Evolutionary conservation across 2,888 invertebrate genomes (phyloP).

Genomic region (Netelia virgata): DNA sequence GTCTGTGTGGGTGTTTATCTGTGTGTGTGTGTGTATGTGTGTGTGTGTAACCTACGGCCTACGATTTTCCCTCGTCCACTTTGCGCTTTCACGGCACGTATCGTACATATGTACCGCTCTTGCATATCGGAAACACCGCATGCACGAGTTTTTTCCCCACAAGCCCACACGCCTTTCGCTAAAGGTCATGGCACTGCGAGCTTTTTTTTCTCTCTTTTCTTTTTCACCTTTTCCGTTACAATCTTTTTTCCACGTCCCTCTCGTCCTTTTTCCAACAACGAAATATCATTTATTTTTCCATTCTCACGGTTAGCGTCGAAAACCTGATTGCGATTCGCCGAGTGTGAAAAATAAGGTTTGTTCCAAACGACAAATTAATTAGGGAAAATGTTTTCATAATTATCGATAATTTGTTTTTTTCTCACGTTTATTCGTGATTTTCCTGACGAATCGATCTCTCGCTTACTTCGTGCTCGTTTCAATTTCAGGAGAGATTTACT

Average conservation of each 20-base stretch:
- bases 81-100: conserved; percentile 15
- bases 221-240: neutral
- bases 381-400: neutral
- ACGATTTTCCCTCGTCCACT: neutral
- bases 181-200: conserved; percentile 58
- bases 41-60: conserved; percentile 11
- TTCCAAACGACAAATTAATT: neutral
- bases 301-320: neutral
- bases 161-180: neutral
- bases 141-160: conserved; percentile 7
- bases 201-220: conserved; percentile 16
- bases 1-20: no score
- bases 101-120: neutral
- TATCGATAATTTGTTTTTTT: neutral
- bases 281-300: neutral
- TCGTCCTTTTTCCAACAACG: conserved; percentile 5
- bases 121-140: conserved; percentile 24
- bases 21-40: neutral
- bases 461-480: no score
- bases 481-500: no score
- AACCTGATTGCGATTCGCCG: no score
- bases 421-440: conserved; percentile 6
- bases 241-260: conserved; percentile 4
- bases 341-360: no score
- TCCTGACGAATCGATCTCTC: no score